Percentiles rank a stretch among this genome's conserved stretches.
These are phyloP conservation scores for Synergus umbraculus DNA, from an alignment of 2,888 invertebrate genomes.

Conservation along the genomic window DNA sequence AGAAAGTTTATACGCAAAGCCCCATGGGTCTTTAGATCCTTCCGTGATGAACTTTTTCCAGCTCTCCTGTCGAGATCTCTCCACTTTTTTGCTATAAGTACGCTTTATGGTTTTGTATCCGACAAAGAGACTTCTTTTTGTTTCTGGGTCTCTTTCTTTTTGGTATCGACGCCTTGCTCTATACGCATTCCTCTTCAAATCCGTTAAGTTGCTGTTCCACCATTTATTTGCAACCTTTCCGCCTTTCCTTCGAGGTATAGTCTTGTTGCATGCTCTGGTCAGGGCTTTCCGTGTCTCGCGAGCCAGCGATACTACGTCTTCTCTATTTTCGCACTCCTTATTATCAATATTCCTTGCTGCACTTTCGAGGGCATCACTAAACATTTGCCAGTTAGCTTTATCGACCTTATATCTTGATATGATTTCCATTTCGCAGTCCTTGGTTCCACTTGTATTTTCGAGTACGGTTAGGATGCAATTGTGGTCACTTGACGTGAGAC, in stretches of 20 bases:
- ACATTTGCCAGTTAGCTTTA: not conserved
- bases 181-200: not conserved
- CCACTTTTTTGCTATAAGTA: no score
- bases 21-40: constrained; percentile 28
- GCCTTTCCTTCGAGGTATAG: not conserved
- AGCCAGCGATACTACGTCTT: not conserved
- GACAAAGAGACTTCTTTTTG: no score
- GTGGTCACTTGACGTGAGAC: constrained; percentile 24
- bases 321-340: no score
- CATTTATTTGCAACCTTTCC: not conserved
- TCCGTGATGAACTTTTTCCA: constrained; percentile 9
- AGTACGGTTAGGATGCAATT: not conserved
- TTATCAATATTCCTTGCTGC: not conserved
- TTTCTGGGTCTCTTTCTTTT: not conserved
- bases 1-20: constrained; percentile 23
- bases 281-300: not conserved
- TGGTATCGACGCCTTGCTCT: not conserved
- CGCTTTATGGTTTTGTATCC: no score
- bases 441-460: no score
- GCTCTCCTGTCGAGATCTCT: constrained; percentile 3
- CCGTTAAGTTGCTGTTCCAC: constrained; percentile 18
- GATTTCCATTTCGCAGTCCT: not conserved
- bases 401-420: not conserved
- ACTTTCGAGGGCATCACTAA: not conserved
- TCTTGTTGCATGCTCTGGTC: not conserved